Conservation (phyloP, 2,113 vertebrate genomes). For the Lepisosteus osseus region DNA sequence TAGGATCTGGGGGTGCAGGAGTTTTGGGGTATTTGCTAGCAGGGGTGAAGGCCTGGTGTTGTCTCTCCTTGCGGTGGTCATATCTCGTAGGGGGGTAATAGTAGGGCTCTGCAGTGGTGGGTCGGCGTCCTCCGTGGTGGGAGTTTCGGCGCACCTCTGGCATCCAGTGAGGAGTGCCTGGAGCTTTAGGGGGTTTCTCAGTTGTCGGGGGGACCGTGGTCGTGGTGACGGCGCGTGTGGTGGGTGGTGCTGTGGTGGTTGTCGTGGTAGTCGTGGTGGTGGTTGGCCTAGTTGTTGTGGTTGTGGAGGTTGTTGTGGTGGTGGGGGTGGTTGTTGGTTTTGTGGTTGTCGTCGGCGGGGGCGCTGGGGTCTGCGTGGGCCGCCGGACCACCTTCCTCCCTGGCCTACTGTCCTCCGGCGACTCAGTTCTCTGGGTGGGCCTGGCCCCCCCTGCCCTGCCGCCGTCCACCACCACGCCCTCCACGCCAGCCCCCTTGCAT, state of each 20-base stretch:
- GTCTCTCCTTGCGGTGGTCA: slow-evolving; percentile 63
- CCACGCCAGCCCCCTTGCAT: slow-evolving; percentile 86
- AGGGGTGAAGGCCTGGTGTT: slow-evolving; percentile 49
- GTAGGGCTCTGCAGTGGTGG: slow-evolving; percentile 56
- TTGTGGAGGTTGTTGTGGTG: slow-evolving; percentile 55
- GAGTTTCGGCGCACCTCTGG: slow-evolving; percentile 53
- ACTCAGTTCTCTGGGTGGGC: slow-evolving; percentile 33
- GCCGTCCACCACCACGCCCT: slow-evolving; percentile 81
- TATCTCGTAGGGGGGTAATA: slow-evolving; percentile 57
- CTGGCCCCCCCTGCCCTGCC: slow-evolving; percentile 39
- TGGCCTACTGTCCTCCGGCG: slow-evolving; percentile 44
- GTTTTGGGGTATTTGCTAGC: too few species aligned
- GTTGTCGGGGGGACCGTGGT: slow-evolving; percentile 50
- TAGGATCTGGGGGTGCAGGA: slow-evolving; percentile 29
- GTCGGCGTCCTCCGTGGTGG: slow-evolving; percentile 42
- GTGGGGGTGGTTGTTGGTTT: slow-evolving; percentile 42
- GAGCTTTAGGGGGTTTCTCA: slow-evolving; percentile 50
- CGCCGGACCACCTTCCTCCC: slow-evolving; percentile 60
- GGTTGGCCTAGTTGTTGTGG: slow-evolving; percentile 53
- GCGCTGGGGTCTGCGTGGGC: slow-evolving; percentile 29
- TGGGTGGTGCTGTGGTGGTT: slow-evolving; percentile 45
- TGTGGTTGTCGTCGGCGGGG: slow-evolving; percentile 28
- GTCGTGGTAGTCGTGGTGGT: slow-evolving; percentile 43
- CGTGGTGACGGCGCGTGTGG: slow-evolving; percentile 55
- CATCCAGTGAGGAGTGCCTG: slow-evolving; percentile 41